Conservation (phyloP, 2,797 vertebrate genomes). For the Scomberomorus guttatus region DNA sequence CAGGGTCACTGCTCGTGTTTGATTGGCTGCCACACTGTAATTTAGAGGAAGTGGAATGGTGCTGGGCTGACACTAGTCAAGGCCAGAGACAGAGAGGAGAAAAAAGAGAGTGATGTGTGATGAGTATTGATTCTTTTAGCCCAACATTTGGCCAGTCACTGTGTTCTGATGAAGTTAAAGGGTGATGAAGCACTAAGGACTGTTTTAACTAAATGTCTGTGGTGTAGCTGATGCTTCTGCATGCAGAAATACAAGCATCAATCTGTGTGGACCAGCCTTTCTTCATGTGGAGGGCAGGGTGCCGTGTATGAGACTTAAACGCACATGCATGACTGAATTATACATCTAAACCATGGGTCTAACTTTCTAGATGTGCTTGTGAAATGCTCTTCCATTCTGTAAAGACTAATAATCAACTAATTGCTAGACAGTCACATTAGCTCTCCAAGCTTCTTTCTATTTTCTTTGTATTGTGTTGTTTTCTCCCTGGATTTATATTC, state of each 20-base stretch:
- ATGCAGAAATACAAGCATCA: background rate
- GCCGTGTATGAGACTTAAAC: background rate
- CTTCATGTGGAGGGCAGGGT: background rate
- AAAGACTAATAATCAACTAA: background rate
- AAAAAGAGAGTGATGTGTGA: conserved; percentile 59
- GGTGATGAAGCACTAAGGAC: conserved; percentile 29
- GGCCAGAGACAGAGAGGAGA: conserved; percentile 54
- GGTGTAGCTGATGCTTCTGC: background rate
- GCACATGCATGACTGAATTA: background rate
- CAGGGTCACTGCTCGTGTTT: conserved; percentile 74
- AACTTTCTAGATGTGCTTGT: background rate
- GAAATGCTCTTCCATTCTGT: background rate
- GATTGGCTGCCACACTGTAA: conserved; percentile 71
- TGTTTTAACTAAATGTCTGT: background rate
- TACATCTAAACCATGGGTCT: background rate
- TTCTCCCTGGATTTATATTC: too few species aligned
- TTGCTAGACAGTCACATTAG: too few species aligned
- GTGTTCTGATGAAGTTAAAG: conserved; percentile 37
- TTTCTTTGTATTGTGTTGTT: too few species aligned
- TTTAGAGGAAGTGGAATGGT: conserved; percentile 77
- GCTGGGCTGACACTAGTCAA: conserved; percentile 72
- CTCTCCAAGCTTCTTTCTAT: too few species aligned
- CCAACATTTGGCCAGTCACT: conserved; percentile 30
- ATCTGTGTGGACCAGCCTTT: background rate
- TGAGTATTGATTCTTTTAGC: conserved; percentile 51